Evolutionary conservation across 2,888 invertebrate species (phyloP).

Genomic region (Andrena haemorrhoa): DNA sequence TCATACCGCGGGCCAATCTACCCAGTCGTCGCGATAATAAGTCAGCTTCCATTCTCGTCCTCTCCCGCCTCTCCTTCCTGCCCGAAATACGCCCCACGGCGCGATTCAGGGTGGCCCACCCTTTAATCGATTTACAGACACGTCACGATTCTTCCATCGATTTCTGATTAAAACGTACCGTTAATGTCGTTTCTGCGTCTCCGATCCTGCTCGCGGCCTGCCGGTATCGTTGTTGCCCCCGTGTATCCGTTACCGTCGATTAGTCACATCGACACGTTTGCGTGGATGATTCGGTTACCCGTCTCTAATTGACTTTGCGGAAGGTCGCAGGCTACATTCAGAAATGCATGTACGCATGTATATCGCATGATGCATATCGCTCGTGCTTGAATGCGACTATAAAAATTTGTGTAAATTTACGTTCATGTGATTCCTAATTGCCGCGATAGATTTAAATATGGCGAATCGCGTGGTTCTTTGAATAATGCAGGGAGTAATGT

Average conservation of each 20-base stretch:
- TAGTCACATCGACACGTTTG: constrained; percentile 8
- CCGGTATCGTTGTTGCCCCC: neutral
- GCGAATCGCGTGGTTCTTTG: no score
- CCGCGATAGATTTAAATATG: no score
- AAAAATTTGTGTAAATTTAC: no score
- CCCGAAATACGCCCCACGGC: constrained; percentile 58
- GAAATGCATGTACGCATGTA: no score
- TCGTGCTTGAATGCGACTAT: no score
- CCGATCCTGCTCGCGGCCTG: neutral
- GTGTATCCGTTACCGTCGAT: constrained; percentile 10
- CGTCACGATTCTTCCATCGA: constrained; percentile 58
- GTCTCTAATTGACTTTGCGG: neutral
- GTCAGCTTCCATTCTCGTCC: constrained; percentile 70
- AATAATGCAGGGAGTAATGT: no score
- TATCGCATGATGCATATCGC: no score
- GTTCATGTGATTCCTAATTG: no score
- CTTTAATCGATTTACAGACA: constrained; percentile 64
- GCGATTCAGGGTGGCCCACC: constrained; percentile 44
- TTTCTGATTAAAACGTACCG: constrained; percentile 29
- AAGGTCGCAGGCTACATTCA: no score
- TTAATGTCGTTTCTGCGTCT: neutral
- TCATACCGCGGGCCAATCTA: constrained; percentile 80
- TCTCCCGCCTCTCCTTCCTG: neutral
- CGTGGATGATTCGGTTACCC: neutral
- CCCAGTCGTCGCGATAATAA: constrained; percentile 76